These are phyloP conservation scores for Nerophis lumbriciformis DNA, from an alignment of 2,113 vertebrate genomes.

Conservation along the genomic window DNA sequence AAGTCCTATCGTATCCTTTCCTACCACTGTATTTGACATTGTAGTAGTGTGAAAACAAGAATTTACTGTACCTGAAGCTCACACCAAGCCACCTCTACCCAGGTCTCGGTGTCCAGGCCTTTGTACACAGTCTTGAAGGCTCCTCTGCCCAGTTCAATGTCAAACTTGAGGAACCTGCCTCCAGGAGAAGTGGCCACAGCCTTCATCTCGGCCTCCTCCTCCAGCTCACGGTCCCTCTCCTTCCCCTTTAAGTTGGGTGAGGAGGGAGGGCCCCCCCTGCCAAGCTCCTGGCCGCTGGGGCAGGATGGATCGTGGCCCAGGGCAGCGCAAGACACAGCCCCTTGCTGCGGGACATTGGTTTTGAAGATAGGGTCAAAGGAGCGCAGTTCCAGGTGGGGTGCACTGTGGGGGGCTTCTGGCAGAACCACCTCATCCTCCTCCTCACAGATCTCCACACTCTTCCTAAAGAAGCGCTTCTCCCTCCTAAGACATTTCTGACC, in stretches of 20 bases:
- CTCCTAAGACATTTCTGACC: slow-evolving; percentile 64
- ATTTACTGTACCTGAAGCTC: slow-evolving; percentile 79
- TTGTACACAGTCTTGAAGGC: slow-evolving; percentile 95
- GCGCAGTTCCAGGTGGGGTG: slow-evolving; percentile 59
- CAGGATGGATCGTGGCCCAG: slow-evolving; percentile 46
- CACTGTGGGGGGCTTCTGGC: slow-evolving; percentile 51
- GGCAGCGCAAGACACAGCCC: slow-evolving; percentile 36
- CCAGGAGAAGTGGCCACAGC: slow-evolving; percentile 90
- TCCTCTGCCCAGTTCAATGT: slow-evolving; percentile 88
- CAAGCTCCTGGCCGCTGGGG: slow-evolving; percentile 41
- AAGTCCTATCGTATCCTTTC: too few relatives aligned
- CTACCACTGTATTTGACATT: too few relatives aligned
- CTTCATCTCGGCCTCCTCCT: slow-evolving; percentile 94
- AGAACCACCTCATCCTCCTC: slow-evolving; percentile 70
- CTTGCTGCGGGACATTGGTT: slow-evolving; percentile 51
- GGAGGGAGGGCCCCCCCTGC: slow-evolving; percentile 50
- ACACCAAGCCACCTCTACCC: slow-evolving; percentile 96
- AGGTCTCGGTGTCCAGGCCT: slow-evolving; percentile 89
- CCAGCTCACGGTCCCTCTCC: slow-evolving; percentile 78
- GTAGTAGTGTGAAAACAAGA: not conserved
- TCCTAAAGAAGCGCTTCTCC: slow-evolving; percentile 86
- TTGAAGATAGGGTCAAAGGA: slow-evolving; percentile 67
- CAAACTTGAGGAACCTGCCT: slow-evolving; percentile 89
- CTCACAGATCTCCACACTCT: slow-evolving; percentile 85
- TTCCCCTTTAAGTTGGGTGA: slow-evolving; percentile 53